Conservation (phyloP, 23 tunicate genomes). For the Ciona savignyi region DNA sequence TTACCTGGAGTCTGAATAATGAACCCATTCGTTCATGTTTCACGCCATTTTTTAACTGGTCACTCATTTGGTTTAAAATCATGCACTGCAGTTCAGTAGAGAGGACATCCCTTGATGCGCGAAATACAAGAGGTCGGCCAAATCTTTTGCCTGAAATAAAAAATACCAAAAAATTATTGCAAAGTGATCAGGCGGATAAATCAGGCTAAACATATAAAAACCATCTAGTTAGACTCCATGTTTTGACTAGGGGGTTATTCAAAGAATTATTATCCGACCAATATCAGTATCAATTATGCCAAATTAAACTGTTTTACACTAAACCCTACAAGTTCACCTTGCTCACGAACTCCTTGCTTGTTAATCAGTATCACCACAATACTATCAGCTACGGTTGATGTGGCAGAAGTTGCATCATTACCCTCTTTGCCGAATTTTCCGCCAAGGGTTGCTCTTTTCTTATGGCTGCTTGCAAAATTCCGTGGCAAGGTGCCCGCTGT, state of each 20-base stretch:
- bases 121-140: slow-evolving; percentile 67
- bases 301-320: too few species aligned
- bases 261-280: too few species aligned
- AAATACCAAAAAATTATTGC: not conserved
- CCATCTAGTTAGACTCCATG: too few species aligned
- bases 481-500: slow-evolving; percentile 92
- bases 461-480: slow-evolving; percentile 67
- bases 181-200: too few species aligned
- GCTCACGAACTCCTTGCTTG: slow-evolving; percentile 42
- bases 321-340: too few species aligned
- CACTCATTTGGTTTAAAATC: slow-evolving; percentile 31
- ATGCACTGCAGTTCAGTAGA: slow-evolving; percentile 40
- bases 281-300: too few species aligned
- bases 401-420: not conserved
- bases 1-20: slow-evolving; percentile 43
- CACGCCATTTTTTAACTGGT: slow-evolving; percentile 53
- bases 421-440: slow-evolving; percentile 22
- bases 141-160: slow-evolving; percentile 37
- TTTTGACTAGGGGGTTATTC: too few species aligned
- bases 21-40: slow-evolving; percentile 41
- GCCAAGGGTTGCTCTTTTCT: slow-evolving; percentile 39
- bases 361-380: slow-evolving; percentile 54
- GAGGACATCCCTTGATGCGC: slow-evolving; percentile 38
- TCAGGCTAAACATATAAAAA: not conserved
- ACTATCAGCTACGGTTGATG: slow-evolving; percentile 12